Conservation (phyloP, 2,888 invertebrate genomes). For the Nipponacmea schrenckii region DNA sequence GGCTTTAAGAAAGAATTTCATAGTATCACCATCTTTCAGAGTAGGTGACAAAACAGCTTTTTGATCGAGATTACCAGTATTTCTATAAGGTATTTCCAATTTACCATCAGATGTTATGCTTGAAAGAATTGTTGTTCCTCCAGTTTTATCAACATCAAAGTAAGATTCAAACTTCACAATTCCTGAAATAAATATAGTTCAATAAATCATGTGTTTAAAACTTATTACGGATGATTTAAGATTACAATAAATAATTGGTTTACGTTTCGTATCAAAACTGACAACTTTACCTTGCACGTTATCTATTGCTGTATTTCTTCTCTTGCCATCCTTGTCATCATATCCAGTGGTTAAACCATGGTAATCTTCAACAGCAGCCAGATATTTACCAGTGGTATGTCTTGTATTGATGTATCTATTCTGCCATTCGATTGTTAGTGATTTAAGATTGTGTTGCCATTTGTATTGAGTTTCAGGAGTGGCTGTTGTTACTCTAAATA, state of each 20-base stretch:
- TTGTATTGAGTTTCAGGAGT: constrained; percentile 14
- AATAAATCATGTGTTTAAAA: neutral
- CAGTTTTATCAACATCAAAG: constrained; percentile 18
- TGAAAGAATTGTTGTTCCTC: constrained; percentile 4
- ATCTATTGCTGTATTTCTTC: constrained; percentile 14
- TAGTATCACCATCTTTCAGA: constrained; percentile 31
- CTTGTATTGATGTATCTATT: constrained; percentile 15
- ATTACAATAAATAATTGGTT: no score
- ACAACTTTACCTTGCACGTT: constrained; percentile 21
- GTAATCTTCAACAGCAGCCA: constrained; percentile 8
- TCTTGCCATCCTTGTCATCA: constrained; percentile 26
- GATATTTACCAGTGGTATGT: constrained; percentile 15
- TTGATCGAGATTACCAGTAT: constrained; percentile 2
- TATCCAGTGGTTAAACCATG: constrained; percentile 17
- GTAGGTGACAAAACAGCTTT: constrained; percentile 17
- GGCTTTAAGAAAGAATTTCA: constrained; percentile 31
- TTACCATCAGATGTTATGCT: neutral
- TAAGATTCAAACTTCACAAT: constrained; percentile 28
- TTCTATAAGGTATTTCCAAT: neutral
- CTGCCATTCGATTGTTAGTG: constrained; percentile 11
- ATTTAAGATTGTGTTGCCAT: constrained; percentile 8
- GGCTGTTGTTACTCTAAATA: constrained; percentile 14
- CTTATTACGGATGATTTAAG: no score
- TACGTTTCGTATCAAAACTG: no score
- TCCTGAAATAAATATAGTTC: constrained; percentile 20